A percentile compares a stretch with the other conserved stretches of the same genome.
phyloP scores from a whole-genome alignment of 2,797 vertebrate genomes.

The Morelia viridis region DNA sequence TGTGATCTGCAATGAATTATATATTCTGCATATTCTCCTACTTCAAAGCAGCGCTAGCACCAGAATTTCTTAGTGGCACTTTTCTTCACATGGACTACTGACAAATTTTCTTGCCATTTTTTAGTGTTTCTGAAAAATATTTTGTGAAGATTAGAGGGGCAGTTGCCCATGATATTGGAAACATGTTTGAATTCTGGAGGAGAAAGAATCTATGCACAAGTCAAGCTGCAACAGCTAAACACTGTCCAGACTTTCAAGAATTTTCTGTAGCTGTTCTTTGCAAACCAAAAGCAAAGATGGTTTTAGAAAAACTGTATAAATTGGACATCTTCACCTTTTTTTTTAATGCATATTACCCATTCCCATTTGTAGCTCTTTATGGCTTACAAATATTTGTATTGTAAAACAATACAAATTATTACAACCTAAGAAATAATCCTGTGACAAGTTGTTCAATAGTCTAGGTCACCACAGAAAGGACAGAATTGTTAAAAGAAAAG shows the following conservation, averaged over 20 bases:
- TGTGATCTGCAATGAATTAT: background rate
- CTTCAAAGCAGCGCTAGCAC: background rate
- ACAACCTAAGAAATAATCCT: background rate
- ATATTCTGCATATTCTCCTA: background rate
- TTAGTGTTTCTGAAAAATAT: constrained; percentile 7
- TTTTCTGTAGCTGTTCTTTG: constrained; percentile 22
- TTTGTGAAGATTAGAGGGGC: constrained; percentile 13
- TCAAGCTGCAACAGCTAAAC: background rate
- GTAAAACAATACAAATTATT: background rate
- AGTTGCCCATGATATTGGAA: background rate
- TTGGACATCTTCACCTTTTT: too few species aligned
- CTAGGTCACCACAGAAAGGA: background rate
- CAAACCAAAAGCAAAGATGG: background rate
- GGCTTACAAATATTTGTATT: background rate
- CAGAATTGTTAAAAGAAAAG: background rate
- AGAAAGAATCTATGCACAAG: constrained; percentile 21
- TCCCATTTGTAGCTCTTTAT: too few species aligned
- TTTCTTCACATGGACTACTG: background rate
- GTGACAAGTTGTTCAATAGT: background rate
- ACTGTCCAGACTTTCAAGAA: constrained; percentile 13
- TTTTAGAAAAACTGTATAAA: background rate
- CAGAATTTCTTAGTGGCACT: background rate
- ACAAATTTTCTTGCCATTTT: background rate
- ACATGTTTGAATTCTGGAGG: constrained; percentile 43
- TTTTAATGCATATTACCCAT: too few species aligned